A percentile compares a stretch with the other conserved stretches of the same genome.
Conservation (phyloP, 1,140 invertebrate species). For the Pseudoatta argentina region DNA sequence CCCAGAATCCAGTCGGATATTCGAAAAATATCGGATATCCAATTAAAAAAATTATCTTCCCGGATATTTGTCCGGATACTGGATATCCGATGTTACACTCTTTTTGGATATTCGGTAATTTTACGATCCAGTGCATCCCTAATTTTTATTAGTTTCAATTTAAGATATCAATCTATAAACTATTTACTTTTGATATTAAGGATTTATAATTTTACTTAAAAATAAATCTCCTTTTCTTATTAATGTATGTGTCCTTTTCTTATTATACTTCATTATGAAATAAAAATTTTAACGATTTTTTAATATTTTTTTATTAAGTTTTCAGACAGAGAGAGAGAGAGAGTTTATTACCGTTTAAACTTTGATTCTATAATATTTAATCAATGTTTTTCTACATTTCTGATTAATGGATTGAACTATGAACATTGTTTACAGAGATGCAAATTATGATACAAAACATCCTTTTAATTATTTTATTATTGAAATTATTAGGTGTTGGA, state of each 20-base stretch:
- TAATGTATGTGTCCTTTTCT: neutral
- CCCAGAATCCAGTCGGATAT: too few species aligned
- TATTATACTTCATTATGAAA: neutral
- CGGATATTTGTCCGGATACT: too few species aligned
- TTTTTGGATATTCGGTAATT: too few species aligned
- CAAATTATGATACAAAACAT: neutral
- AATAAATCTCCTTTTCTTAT: neutral
- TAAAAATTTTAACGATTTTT: conserved; percentile 20
- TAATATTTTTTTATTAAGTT: neutral
- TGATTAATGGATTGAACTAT: neutral
- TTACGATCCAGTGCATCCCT: too few species aligned
- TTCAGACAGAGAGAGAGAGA: neutral
- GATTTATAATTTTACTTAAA: neutral
- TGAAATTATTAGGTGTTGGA: too few species aligned
- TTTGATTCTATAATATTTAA: conserved; percentile 17
- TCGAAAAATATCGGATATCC: too few species aligned
- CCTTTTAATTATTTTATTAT: conserved; percentile 11
- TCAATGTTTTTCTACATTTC: neutral
- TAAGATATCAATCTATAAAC: neutral
- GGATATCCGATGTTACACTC: too few species aligned
- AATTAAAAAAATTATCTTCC: too few species aligned
- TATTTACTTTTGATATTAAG: neutral
- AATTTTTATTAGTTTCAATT: neutral
- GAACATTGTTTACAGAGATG: neutral
- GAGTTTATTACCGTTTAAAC: neutral